These are phyloP conservation scores for Geotrupes spiniger DNA, from an alignment of 2,888 invertebrate genomes.

Conservation along the genomic window DNA sequence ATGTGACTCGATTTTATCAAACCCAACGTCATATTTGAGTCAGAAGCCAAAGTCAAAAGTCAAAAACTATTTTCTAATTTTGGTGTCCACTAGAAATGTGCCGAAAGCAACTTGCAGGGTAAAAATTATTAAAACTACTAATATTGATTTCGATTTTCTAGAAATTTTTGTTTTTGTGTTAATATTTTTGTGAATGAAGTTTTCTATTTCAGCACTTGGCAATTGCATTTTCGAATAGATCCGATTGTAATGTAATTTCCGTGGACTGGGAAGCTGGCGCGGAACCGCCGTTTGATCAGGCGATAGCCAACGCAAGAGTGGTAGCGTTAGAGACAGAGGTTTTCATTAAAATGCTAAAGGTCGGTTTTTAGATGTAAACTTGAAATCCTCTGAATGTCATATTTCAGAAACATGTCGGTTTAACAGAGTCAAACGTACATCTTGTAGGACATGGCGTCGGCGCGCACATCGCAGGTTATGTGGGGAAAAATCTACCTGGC, in stretches of 20 bases:
- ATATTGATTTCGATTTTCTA: no score
- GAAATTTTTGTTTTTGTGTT: no score
- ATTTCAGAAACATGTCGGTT: constrained; percentile 24
- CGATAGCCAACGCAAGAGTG: constrained; percentile 58
- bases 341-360: constrained; percentile 48
- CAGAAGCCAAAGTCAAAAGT: no score
- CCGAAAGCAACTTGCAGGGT: no score
- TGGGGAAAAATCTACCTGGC: constrained; percentile 44
- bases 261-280: constrained; percentile 56
- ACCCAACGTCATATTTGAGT: no score
- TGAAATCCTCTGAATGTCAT: constrained; percentile 5
- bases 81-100: no score
- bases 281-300: constrained; percentile 55
- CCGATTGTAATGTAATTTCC: constrained; percentile 49
- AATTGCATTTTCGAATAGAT: constrained; percentile 28
- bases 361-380: constrained; percentile 28
- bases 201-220: constrained; percentile 37
- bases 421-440: constrained; percentile 43
- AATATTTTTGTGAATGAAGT: no score
- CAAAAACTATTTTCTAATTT: no score
- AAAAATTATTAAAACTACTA: no score
- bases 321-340: constrained; percentile 53
- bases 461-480: constrained; percentile 55
- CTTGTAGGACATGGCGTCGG: constrained; percentile 55
- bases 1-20: no score